Percentiles rank a stretch among this genome's conserved stretches.
Evolutionary conservation across 2,113 vertebrate genomes (phyloP).

Genomic region (Plectropomus leopardus): DNA sequence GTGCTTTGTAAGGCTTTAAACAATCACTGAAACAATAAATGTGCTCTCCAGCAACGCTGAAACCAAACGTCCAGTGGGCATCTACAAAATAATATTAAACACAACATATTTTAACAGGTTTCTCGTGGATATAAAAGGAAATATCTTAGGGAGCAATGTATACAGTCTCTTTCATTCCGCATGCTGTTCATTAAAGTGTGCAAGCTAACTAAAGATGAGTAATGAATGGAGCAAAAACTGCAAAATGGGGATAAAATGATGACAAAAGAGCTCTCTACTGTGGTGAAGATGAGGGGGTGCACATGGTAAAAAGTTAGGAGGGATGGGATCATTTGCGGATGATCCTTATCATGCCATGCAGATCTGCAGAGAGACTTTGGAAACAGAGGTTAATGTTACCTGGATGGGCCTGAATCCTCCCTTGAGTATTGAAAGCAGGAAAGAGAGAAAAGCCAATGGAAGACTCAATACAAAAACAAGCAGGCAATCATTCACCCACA

Average conservation of each 20-base stretch:
- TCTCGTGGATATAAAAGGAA: constrained; percentile 1
- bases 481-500: constrained; percentile 35
- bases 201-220: constrained; percentile 48
- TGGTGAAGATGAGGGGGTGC: constrained; percentile 36
- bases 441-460: constrained; percentile 97
- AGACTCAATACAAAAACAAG: constrained; percentile 72
- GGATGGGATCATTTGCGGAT: constrained; percentile 40
- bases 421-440: constrained; percentile 96
- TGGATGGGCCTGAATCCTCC: constrained; percentile 99
- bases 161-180: constrained; percentile 34
- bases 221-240: constrained; percentile 41
- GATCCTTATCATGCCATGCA: constrained; percentile 84
- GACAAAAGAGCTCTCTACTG: constrained; percentile 21
- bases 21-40: constrained; percentile 8
- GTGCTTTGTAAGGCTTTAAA: constrained; percentile 17
- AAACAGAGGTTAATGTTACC: constrained; percentile 80
- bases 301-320: constrained; percentile 40
- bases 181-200: constrained; percentile 62
- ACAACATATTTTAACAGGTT: constrained; percentile 22
- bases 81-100: constrained; percentile 4
- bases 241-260: constrained; percentile 40
- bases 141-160: constrained; percentile 3
- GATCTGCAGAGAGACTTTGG: constrained; percentile 63
- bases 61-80: neutral
- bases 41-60: constrained; percentile 5